Percentiles rank a stretch among this genome's conserved stretches.
These are phyloP conservation scores for Strix uralensis DNA, from an alignment of 2,113 vertebrate genomes.

Conservation along the genomic window DNA sequence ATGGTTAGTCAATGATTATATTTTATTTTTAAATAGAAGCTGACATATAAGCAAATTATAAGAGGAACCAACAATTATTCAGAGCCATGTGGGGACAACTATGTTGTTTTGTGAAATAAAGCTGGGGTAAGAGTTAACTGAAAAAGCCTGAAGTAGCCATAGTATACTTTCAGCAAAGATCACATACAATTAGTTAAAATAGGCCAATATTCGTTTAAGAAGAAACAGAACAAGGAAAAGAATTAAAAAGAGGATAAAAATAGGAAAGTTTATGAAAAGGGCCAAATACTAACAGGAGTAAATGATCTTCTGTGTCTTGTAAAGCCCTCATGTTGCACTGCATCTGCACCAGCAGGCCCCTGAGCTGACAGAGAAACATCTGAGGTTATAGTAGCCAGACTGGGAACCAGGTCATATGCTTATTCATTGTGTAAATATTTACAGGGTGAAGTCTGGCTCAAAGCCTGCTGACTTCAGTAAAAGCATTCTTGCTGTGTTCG, in stretches of 20 bases:
- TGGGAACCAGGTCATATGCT: not conserved
- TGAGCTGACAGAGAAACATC: not conserved
- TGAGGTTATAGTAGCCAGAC: not conserved
- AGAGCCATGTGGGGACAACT: not conserved
- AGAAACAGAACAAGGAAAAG: not conserved
- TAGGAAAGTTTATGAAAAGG: not conserved
- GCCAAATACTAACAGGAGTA: not conserved
- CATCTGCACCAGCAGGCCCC: not conserved
- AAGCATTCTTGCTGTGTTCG: not conserved
- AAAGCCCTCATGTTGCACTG: rapidly evolving
- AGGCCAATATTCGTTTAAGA: not conserved
- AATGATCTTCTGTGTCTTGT: not conserved
- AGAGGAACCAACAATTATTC: conserved; percentile 12
- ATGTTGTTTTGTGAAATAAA: not conserved
- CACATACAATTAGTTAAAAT: not conserved
- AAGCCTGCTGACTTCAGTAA: not conserved
- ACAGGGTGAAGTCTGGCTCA: not conserved
- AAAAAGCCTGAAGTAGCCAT: not conserved
- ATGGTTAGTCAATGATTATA: conserved; percentile 49
- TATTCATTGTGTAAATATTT: conserved; percentile 18
- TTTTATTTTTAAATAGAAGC: conserved; percentile 52
- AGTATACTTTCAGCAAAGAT: not conserved
- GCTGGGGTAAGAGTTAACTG: not conserved
- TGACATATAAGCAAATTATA: conserved; percentile 25
- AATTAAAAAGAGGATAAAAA: not conserved